Conservation (phyloP, 1,140 invertebrate species). For the Thaumatotibia leucotreta region DNA sequence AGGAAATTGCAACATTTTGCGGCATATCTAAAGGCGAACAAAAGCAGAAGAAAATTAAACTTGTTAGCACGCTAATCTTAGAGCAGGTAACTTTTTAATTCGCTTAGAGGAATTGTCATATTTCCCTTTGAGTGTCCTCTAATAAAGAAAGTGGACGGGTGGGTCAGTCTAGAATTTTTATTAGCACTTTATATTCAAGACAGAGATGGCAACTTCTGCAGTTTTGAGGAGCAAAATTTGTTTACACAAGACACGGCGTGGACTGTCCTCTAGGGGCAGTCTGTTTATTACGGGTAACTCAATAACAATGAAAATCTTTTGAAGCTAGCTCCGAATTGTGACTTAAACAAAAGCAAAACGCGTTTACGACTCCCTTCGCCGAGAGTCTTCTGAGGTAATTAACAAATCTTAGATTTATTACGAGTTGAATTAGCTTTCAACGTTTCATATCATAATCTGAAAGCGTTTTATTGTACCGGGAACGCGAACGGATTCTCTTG, state of each 20-base stretch:
- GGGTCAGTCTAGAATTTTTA: slow-evolving; percentile 57
- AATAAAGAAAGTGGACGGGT: slow-evolving; percentile 49
- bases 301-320: slow-evolving; percentile 49
- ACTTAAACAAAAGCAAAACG: slow-evolving; percentile 48
- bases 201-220: slow-evolving; percentile 33
- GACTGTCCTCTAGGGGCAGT: slow-evolving; percentile 25
- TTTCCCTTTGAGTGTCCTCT: slow-evolving; percentile 54
- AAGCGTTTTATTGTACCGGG: slow-evolving; percentile 59
- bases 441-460: slow-evolving; percentile 71
- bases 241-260: slow-evolving; percentile 37
- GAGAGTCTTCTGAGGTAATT: slow-evolving; percentile 51
- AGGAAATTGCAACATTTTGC: slow-evolving; percentile 12
- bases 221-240: slow-evolving; percentile 43
- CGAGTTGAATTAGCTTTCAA: slow-evolving; percentile 62
- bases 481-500: slow-evolving; percentile 32
- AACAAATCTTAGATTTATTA: slow-evolving; percentile 70
- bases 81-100: slow-evolving; percentile 65
- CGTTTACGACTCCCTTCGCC: slow-evolving; percentile 47
- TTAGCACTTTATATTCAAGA: slow-evolving; percentile 53
- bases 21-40: slow-evolving; percentile 37
- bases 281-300: slow-evolving; percentile 47
- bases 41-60: slow-evolving; percentile 50
- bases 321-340: slow-evolving; percentile 38
- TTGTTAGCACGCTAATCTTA: slow-evolving; percentile 57
- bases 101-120: slow-evolving; percentile 60